Evolutionary conservation across 2,888 invertebrate species (phyloP).

Genomic region (Parnassius smintheus): DNA sequence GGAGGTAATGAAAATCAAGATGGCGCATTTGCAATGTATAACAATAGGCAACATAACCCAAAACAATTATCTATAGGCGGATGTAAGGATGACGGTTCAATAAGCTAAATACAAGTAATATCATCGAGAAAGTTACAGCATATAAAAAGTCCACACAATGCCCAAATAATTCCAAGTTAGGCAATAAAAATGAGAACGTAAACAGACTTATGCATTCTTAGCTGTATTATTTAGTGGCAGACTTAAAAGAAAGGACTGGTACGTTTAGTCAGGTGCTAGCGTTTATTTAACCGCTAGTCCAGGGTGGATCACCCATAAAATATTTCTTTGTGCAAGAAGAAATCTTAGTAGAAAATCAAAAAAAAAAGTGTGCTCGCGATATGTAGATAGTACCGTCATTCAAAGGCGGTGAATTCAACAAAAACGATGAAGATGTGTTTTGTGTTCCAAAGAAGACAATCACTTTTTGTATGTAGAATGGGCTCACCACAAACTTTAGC

Average conservation of each 20-base stretch:
- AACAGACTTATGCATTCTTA: slow-evolving; percentile 27
- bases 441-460: too few species aligned
- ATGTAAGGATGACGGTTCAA: background rate
- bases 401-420: slow-evolving; percentile 20
- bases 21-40: background rate
- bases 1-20: background rate
- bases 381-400: slow-evolving; percentile 23
- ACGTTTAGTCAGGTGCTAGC: slow-evolving; percentile 27
- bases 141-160: slow-evolving; percentile 4
- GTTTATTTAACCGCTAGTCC: too few species aligned
- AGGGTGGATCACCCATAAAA: background rate
- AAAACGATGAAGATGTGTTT: slow-evolving; percentile 22
- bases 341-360: slow-evolving; percentile 30
- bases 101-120: background rate
- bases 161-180: slow-evolving; percentile 9
- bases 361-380: slow-evolving; percentile 27
- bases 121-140: slow-evolving; percentile 5
- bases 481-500: too few species aligned
- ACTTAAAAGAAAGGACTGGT: slow-evolving; percentile 28
- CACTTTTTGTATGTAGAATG: too few species aligned
- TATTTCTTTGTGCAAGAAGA: background rate
- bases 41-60: background rate
- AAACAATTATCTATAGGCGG: too few species aligned
- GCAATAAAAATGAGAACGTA: background rate
- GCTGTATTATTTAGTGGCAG: slow-evolving; percentile 29